phyloP scores from a whole-genome alignment of 2,888 invertebrate genomes.

The Barypeithes pellucidus region DNA sequence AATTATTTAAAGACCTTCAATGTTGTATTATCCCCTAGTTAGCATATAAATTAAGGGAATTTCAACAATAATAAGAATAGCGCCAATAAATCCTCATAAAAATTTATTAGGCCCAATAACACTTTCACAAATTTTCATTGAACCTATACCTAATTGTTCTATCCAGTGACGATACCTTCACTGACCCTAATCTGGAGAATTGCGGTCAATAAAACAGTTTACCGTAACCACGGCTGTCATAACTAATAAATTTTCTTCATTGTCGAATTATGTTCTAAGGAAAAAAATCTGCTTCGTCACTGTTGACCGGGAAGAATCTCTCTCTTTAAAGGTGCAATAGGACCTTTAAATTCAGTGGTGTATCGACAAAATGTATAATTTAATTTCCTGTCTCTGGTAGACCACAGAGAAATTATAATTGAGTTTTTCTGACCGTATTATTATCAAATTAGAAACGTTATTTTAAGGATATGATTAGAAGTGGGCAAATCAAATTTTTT shows the following conservation, averaged over 20 bases:
- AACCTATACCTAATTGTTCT: constrained; percentile 25
- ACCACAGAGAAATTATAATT: too few species aligned
- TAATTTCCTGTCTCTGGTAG: too few species aligned
- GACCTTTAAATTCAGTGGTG: constrained; percentile 16
- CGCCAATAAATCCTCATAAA: constrained; percentile 4
- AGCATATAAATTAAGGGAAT: background rate
- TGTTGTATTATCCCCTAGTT: background rate
- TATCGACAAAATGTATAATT: too few species aligned
- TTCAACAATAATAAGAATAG: background rate
- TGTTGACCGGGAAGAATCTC: constrained; percentile 18
- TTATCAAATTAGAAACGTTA: too few species aligned
- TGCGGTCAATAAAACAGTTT: constrained; percentile 49
- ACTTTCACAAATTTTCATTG: constrained; percentile 26
- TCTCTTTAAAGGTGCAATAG: constrained; percentile 27
- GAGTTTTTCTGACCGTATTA: too few species aligned
- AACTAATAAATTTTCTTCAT: constrained; percentile 60
- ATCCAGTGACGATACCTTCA: constrained; percentile 2
- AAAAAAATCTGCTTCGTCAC: constrained; percentile 48
- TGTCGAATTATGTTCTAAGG: constrained; percentile 26
- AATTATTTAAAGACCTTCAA: background rate
- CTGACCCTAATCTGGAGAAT: constrained; percentile 36
- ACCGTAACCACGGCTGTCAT: constrained; percentile 58
- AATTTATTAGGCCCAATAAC: constrained; percentile 14
- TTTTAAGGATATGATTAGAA: too few species aligned
- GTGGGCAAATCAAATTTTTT: too few species aligned